Base-by-base conservation (phyloP, 2,888 invertebrate species). In the Eilema griseolum region DNA sequence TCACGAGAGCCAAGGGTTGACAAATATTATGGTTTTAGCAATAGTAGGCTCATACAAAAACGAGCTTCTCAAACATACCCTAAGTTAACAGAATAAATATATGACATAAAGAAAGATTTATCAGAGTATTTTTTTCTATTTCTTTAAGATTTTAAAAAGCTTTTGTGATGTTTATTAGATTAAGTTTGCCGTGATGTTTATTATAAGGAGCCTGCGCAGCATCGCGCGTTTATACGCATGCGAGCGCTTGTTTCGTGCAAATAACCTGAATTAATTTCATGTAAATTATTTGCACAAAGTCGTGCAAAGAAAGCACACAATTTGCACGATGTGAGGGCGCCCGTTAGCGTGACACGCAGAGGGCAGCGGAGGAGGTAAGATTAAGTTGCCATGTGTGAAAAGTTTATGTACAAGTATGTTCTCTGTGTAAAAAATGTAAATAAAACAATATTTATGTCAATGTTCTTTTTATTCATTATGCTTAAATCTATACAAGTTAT, bases 341-440 rank as follows among this genome's bases (percentile, higher is more conserved):
- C 12, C 33, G 33, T 12, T 12, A 12, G 33, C 33, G 12, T 37
- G 11, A 11, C 33, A 37, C 12, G 12, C 12, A 37, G 12, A 12
- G 12, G 16, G 41, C 41, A 41, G 41, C 41, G 16, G 41, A 41
- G 41, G 41, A 14, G 10, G 41, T 41, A 52, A 52, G 5, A 10
- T 8, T 52, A 52, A 52, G 52, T 76, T 69, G 79, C 80, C 75
- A 83, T 81, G 67, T 73, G 67, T 71, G 70, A 74, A 66, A 67
- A 67, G 62, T 73, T 66, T 41, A 78, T 78, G 71, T 81, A 76
- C 76, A 81, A 76, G 75, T 67, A 59, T 74, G 72, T 80, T 68
- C 41, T 70, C 56, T 66, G 41, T 76, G 65, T 72, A 74, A 72
- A 72, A 76, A 67, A 68, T 83, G 76, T 78, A 76, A 76, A 83